Evolutionary conservation across 2,888 invertebrate species (phyloP).

Genomic region (Stegana nigrithorax): DNA sequence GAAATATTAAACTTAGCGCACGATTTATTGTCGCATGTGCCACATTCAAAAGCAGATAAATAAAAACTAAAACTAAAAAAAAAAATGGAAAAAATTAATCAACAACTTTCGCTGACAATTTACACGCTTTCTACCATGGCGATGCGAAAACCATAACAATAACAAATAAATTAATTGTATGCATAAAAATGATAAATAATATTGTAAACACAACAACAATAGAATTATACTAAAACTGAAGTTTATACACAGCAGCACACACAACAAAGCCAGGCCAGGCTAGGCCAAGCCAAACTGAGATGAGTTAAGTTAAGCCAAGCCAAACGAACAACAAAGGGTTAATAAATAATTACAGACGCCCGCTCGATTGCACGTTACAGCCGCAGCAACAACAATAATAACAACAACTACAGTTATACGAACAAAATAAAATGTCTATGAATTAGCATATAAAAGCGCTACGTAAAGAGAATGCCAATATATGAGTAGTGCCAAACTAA

Average conservation of each 20-base stretch:
- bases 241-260: not conserved
- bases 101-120: conserved; percentile 38
- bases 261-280: too few relatives aligned
- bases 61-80: conserved; percentile 13
- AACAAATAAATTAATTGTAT: not conserved
- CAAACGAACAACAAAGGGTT: conserved; percentile 11
- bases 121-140: conserved; percentile 27
- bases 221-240: not conserved
- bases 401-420: conserved; percentile 11
- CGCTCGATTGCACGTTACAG: not conserved
- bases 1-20: conserved; percentile 10
- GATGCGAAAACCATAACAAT: too few relatives aligned
- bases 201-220: not conserved
- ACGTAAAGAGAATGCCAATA: not conserved
- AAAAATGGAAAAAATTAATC: conserved; percentile 27
- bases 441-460: conserved; percentile 9
- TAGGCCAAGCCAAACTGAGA: not conserved
- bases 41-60: not conserved
- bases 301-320: too few relatives aligned
- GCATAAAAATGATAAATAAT: conserved; percentile 14
- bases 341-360: conserved; percentile 7
- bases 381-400: not conserved
- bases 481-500: conserved; percentile 6
- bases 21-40: not conserved
- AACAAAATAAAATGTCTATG: conserved; percentile 1